phyloP scores from a whole-genome alignment of 1,140 invertebrate species.

The Halesus radiatus region DNA sequence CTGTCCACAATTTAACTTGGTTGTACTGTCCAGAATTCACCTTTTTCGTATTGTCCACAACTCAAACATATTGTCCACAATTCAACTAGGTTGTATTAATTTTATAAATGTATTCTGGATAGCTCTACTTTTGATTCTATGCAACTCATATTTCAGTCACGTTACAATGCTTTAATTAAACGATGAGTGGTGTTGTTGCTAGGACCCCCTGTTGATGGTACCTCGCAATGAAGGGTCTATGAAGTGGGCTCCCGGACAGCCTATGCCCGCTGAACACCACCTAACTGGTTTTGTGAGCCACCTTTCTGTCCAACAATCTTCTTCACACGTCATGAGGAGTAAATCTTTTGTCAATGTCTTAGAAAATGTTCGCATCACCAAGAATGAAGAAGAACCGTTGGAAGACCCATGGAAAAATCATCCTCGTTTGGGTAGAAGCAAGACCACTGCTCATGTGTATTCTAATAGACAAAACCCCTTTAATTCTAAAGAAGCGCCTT shows the following conservation, averaged over 20 bases:
- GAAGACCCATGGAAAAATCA: constrained; percentile 52
- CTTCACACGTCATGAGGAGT: constrained; percentile 47
- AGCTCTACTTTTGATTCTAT: too few species aligned
- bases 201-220: constrained; percentile 75
- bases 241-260: constrained; percentile 65
- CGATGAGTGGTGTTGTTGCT: constrained; percentile 35
- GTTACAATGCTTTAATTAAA: too few species aligned
- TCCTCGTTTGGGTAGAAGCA: constrained; percentile 65
- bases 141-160: too few species aligned
- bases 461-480: constrained; percentile 61
- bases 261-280: constrained; percentile 61
- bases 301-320: constrained; percentile 28
- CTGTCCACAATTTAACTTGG: too few species aligned
- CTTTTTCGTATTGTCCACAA: too few species aligned
- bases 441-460: constrained; percentile 64
- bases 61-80: too few species aligned
- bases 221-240: constrained; percentile 74
- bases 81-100: too few species aligned
- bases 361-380: constrained; percentile 34
- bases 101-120: too few species aligned
- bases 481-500: constrained; percentile 59
- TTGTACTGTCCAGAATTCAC: too few species aligned
- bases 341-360: constrained; percentile 51
- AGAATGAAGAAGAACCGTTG: constrained; percentile 19
- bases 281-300: constrained; percentile 42